Evolutionary conservation across 2,113 vertebrate species (phyloP).

Genomic region (Calidris pugnax): DNA sequence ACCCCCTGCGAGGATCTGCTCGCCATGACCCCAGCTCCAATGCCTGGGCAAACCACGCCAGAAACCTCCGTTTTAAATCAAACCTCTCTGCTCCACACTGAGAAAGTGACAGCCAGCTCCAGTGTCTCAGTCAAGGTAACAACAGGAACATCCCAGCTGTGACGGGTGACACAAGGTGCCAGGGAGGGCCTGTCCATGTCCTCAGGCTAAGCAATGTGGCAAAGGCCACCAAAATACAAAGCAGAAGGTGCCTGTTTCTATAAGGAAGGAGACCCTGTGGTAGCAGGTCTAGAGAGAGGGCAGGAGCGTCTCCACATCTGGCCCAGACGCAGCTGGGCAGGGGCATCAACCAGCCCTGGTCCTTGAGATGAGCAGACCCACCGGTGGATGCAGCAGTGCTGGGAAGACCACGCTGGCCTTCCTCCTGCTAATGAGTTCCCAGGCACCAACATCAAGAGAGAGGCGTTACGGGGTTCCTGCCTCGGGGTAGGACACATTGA

Average conservation of each 20-base stretch:
- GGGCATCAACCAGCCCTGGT: fast-evolving
- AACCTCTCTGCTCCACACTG: background rate
- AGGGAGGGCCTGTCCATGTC: no score
- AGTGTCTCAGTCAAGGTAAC: background rate
- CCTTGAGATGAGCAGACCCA: background rate
- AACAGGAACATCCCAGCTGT: background rate
- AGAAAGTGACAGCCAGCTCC: no score
- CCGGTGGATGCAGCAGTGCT: background rate
- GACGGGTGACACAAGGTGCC: background rate
- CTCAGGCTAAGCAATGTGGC: fast-evolving
- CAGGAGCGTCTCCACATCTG: background rate
- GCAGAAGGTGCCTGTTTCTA: background rate
- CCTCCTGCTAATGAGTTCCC: background rate
- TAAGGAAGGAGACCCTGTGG: background rate
- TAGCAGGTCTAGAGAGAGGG: background rate
- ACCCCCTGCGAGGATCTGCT: background rate
- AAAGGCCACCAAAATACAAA: fast-evolving
- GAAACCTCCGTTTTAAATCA: background rate
- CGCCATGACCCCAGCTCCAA: background rate
- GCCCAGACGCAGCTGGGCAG: fast-evolving
- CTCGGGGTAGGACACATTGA: fast-evolving
- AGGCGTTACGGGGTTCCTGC: background rate
- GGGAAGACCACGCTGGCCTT: background rate
- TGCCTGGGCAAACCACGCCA: background rate
- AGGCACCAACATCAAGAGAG: background rate